Evolutionary conservation across 2,113 vertebrate genomes (phyloP), one percentile per base, ranked within the genome.

Genomic region (Corythoichthys haematopterus): DNA sequence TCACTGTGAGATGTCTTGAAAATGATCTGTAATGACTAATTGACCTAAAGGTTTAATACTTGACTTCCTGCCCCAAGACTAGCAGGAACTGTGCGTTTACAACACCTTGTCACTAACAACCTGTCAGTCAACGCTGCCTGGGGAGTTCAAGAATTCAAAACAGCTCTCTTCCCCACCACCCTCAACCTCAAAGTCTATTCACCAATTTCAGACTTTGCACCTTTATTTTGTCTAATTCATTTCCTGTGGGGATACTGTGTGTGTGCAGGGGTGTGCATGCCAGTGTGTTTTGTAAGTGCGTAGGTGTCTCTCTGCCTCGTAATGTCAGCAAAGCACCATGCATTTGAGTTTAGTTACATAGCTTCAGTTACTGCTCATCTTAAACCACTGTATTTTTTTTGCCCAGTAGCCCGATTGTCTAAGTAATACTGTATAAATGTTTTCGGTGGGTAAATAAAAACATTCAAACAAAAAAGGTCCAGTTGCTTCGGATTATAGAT

Each of bases 1-100:
- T 66, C 36, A 14, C 68, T 37, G 6, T 69, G 63, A 64, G 62
- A 53, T 70, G 53, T 67, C 75, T 69, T 56, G 37, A 80, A 57
- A 65, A 59, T 68, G 38, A 70, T 70, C 55, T 80, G 72, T 69
- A 68, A 70, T 78, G 66, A 84, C 68, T 75, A 69, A 78, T 81
- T 55, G 84, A 87, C 88, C 81, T 87, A 13, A 68, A 69, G 80
- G 87, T 85, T 85, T 81, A 80, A 55, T 9, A 43, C 53, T 82
- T 80, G 67, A 84, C 79, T 83, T 88, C 84, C 87, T 86, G 80
- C 78, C 69, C 43, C 37, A 69, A 71, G 72, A 76, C 72, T 71
- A 76, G 77, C 78, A 89, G 88, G 86, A 88, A 85, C 77, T 78
- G 71, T 80, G 77, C 77, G 87, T 90, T 89, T 89, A 91, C 81